Base-by-base conservation (phyloP, 1,140 invertebrate genomes). In the Mesaphorura yosii region DNA sequence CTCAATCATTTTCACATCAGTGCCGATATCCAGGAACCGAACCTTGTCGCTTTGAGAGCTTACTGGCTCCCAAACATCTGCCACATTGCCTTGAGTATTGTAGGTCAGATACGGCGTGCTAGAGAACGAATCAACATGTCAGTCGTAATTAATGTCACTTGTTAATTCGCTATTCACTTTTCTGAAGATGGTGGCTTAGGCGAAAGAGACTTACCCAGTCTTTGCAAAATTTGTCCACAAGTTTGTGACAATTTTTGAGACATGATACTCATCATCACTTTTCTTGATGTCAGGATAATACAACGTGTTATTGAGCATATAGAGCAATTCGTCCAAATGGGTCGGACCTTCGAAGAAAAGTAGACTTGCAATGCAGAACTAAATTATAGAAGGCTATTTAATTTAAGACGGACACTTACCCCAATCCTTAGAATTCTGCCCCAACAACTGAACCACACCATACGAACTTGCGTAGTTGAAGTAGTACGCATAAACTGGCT, bases 151-250 rank as follows among this genome's bases (percentile, higher is more conserved):
- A 34, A 34, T 34, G 31, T 34, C n/a, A n/a, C 31, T n/a, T n/a
- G 31, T 34, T 34, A 34, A n/a, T 34, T 10, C n/a, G 10, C n/a
- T 34, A 34, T 34, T 34, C n/a, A n/a, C 10, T 34, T n/a, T 34
- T 34, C n/a, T 34, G 31, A 34, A n/a, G n/a, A n/a, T n/a, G n/a
- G n/a, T n/a, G n/a, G 10, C 31, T 34, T 34, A 34, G 31, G 10
- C n/a, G 10, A 10, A n/a, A 10, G n/a, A 10, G 23, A 19, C 14
- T 45, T 57, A 60, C 58, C 58, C 58, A 1, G 39, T 46, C n/a
- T 22, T 51, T 10, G 57, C 60, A 59, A 62, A 62, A 34, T 62
- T 62, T 2, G 44, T 28, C 60, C 60, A 62, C 22, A 62, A 25
- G 40, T 42, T 62, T 2, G 34, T 56, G 29, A 62, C 51, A 17